These are phyloP conservation scores for Esox masquinongy DNA, from an alignment of 2,797 vertebrate species.

Conservation along the genomic window DNA sequence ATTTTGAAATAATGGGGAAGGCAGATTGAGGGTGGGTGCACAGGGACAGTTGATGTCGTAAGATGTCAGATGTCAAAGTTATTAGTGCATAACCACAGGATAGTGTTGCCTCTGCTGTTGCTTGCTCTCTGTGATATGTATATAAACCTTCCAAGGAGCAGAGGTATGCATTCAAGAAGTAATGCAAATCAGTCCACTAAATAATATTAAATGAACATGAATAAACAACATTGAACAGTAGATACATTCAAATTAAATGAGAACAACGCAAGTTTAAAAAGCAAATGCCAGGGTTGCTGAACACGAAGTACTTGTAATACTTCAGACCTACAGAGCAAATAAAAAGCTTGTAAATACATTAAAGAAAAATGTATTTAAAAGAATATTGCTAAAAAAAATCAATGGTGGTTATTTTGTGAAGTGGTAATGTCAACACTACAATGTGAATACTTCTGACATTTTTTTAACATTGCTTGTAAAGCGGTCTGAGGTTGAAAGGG, in stretches of 20 bases:
- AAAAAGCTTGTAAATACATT: conserved; percentile 98
- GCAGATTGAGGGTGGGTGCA: conserved; percentile 57
- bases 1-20: conserved; percentile 70
- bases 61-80: conserved; percentile 61
- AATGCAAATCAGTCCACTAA: conserved; percentile 53
- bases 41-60: conserved; percentile 58
- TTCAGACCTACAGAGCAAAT: conserved; percentile 88
- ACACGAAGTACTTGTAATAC: conserved; percentile 85
- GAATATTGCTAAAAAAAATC: conserved; percentile 45
- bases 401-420: conserved; percentile 44
- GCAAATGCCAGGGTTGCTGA: conserved; percentile 72
- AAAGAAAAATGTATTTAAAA: conserved; percentile 80
- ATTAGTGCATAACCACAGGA: conserved; percentile 38
- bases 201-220: conserved; percentile 47
- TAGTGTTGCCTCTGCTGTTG: conserved; percentile 53
- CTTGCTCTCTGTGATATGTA: conserved; percentile 67
- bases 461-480: background rate
- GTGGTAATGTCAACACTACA: background rate
- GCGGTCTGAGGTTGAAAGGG: background rate
- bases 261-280: conserved; percentile 72
- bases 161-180: conserved; percentile 60
- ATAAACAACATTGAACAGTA: conserved; percentile 58
- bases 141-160: conserved; percentile 60
- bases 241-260: conserved; percentile 55
- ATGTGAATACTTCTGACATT: background rate